Evolutionary conservation across 2,113 vertebrate genomes (phyloP).

Genomic region (Globicephala melas): DNA sequence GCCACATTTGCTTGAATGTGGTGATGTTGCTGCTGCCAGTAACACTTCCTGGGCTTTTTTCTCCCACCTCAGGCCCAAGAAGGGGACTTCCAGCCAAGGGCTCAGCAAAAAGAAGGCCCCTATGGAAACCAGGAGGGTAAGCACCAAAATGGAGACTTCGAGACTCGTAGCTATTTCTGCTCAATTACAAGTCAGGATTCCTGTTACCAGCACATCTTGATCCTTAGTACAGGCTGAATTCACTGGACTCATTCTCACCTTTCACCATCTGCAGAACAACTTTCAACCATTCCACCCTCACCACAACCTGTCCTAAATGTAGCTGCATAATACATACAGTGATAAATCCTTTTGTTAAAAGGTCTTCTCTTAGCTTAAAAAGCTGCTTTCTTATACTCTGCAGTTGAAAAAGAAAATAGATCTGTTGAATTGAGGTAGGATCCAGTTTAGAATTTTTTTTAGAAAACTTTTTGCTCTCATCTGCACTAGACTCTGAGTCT

Average conservation of each 20-base stretch:
- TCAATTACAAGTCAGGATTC: not conserved
- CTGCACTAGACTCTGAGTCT: not conserved
- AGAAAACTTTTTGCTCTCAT: constrained; percentile 26
- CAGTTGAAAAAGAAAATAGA: constrained; percentile 22
- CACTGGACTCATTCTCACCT: constrained; percentile 2
- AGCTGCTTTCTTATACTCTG: not conserved
- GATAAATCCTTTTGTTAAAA: not conserved
- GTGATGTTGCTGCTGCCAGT: constrained; percentile 49
- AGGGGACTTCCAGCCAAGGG: constrained; percentile 8
- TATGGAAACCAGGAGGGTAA: constrained; percentile 45
- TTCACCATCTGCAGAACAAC: not conserved
- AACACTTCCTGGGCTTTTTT: constrained; percentile 57
- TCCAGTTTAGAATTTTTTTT: not conserved
- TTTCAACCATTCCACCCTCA: not conserved
- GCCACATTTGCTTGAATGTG: constrained; percentile 58
- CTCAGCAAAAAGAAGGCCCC: constrained; percentile 40
- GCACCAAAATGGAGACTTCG: not conserved
- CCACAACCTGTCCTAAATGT: not conserved
- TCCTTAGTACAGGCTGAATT: not conserved
- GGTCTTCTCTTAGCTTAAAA: not conserved
- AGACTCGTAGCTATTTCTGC: not conserved
- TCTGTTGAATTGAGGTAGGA: not conserved
- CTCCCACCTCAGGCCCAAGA: constrained; percentile 39
- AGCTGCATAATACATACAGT: not conserved
- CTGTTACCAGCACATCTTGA: not conserved